A percentile compares a stretch with the other conserved stretches of the same genome.
phyloP scores from a whole-genome alignment of 2,888 invertebrate genomes.

The Oscheius sp. region DNA sequence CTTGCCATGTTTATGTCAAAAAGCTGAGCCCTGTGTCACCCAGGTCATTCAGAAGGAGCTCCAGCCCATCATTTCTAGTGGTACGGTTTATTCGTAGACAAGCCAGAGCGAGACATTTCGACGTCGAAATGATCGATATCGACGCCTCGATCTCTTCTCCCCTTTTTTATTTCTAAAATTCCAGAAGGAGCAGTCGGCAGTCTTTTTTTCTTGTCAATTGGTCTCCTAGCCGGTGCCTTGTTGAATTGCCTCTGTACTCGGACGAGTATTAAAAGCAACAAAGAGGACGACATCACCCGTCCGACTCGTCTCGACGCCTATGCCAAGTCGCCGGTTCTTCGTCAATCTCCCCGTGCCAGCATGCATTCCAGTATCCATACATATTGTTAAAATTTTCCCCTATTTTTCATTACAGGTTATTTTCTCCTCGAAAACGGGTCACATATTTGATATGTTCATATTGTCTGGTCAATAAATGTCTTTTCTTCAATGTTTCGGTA shows the following conservation, averaged over 20 bases:
- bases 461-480: constrained; percentile 9
- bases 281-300: not conserved
- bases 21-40: constrained; percentile 43
- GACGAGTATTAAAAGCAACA: not conserved
- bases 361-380: constrained; percentile 31
- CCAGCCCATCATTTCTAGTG: constrained; percentile 15
- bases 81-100: too few species aligned
- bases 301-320: not conserved
- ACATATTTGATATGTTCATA: not conserved
- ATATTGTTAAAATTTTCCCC: not conserved
- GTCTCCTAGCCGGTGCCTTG: constrained; percentile 42
- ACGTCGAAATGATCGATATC: too few species aligned
- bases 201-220: constrained; percentile 41
- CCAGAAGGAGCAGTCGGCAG: constrained; percentile 36
- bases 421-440: not conserved
- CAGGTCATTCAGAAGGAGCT: constrained; percentile 55
- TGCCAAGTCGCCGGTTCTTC: not conserved
- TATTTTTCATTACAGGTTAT: not conserved
- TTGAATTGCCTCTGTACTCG: constrained; percentile 41
- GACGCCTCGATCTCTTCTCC: too few species aligned
- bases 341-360: constrained; percentile 12
- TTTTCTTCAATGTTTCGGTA: constrained; percentile 21
- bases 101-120: too few species aligned
- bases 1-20: constrained; percentile 38
- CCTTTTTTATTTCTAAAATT: constrained; percentile 15